A percentile compares a stretch with the other conserved stretches of the same genome.
phyloP scores from a whole-genome alignment of 2,888 invertebrate species.

The Resseliella maxima region DNA sequence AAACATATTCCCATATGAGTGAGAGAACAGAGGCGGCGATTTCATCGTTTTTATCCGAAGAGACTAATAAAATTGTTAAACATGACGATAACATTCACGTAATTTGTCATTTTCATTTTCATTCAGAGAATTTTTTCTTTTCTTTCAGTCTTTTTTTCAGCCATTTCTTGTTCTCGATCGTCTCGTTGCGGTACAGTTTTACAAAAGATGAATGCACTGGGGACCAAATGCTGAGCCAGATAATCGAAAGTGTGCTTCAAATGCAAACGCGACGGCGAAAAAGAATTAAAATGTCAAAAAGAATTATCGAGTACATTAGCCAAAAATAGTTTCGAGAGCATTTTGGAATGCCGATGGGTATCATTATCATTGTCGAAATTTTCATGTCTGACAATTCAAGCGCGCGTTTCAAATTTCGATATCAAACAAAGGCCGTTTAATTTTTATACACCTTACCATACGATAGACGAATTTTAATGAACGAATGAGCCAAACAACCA shows the following conservation, averaged over 20 bases:
- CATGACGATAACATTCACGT: constrained; percentile 54
- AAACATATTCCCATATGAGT: background rate
- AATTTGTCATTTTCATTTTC: constrained; percentile 55
- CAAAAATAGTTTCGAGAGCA: constrained; percentile 31
- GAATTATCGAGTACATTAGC: constrained; percentile 52
- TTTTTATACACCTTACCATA: constrained; percentile 8
- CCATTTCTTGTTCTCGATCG: background rate
- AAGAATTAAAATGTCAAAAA: constrained; percentile 51
- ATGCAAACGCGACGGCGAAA: background rate
- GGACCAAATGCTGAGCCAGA: background rate
- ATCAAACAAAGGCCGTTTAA: background rate
- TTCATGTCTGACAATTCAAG: background rate
- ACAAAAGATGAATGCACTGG: constrained; percentile 31
- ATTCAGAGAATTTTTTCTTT: background rate
- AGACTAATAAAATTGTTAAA: constrained; percentile 55
- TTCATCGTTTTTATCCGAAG: constrained; percentile 26
- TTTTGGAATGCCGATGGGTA: constrained; percentile 38
- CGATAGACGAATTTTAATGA: background rate
- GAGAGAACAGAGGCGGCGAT: background rate
- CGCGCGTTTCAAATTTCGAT: background rate
- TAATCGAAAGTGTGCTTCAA: background rate
- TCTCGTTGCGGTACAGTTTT: background rate
- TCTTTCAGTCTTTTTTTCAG: too few species aligned
- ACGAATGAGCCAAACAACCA: background rate
- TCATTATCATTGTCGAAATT: background rate